Evolutionary conservation across 2,797 vertebrate genomes (phyloP), one percentile per base, ranked within the genome.

Genomic region (Peromyscus melanophrys): DNA sequence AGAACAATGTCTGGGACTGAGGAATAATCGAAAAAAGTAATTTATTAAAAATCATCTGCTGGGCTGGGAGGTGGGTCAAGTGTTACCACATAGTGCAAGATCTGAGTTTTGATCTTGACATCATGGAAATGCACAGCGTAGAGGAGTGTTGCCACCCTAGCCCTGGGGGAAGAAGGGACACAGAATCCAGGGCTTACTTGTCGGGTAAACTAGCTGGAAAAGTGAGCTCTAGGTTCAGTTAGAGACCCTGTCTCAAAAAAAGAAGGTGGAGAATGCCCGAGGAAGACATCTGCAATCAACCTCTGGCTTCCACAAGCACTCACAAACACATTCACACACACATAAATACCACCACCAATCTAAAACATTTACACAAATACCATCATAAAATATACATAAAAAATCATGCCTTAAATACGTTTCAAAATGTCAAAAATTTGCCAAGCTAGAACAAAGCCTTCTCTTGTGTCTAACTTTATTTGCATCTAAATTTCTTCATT

Each of bases 381-480:
- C 16, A 55, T n/a, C 23, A 71, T 2, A 29, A 87, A 71, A 34
- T 34, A 69, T 86, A 67, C 34, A 49, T 65, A 19, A 85, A 95
- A 91, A 90, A 71, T 61, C 21, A 40, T 67, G 25, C 9, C 71
- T 37, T 55, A 92, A 69, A 86, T 34, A 81, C 40, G 63, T 85
- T 96, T 84, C 52, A 96, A 78, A 67, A 81, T 87, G 25, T 61
- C 27, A 90, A 52, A 46, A 75, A 67, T 69, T 57, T 59, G 81
- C 40, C 76, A 91, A 81, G 27, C 49, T 43, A 52, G 23, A 81
- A 69, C 3, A n/a, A 3, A 65, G 16, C 34, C 86, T 46, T 96
- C n/a, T 78, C 31, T 88, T 91, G 6, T 46, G 5, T 85, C 31
- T 82, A 95, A 67, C 16, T 84, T 93, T 40, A 80, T 73, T 93